Base-by-base conservation (phyloP, 2,888 invertebrate genomes). In the Sturmia bella region DNA sequence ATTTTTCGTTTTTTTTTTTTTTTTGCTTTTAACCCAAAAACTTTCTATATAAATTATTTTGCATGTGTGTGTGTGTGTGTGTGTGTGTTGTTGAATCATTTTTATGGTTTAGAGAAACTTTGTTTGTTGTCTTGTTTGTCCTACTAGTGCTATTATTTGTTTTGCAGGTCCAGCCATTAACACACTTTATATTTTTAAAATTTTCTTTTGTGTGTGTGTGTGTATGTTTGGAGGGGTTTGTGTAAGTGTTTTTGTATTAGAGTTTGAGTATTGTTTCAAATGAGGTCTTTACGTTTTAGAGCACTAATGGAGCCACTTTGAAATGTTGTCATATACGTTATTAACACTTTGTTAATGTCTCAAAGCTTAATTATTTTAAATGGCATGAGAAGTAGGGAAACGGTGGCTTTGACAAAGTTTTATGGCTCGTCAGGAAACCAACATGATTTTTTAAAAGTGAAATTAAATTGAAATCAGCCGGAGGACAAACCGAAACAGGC, bases 271-370 rank as follows among this genome's bases (percentile, higher is more conserved):
- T 13, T 61, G 17, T 48, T 43, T 52, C 48, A 17, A 74, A 45
- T 66, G 52, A 75, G 70, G 57, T 63, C 41, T 63, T 56, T 39
- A 9, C 56, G 24, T n/a, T 78, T 66, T 66, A 69, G 64, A 41
- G 64, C 9, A 52, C 66, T 78, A 72, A 72, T 57, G 72, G 48
- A 66, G 63, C 17, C 78, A 72, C 52, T 59, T 78, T 57, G 57
- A 43, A 39, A 57, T 57, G n/a, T 5, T 43, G 13, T 56, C 63
- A 57, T 77, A 50, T 69, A 48, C 78, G 64, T 32, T 74, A 78
- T 64, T 82, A 78, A 82, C 78, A 82, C 69, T 69, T 74, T 77
- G 69, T 78, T 82, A 74, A 74, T 78, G 43, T 50, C 43, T 15
- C 11, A 43, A 76, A 69, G 32, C 15, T 50, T 72, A 72, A 66